Conservation (phyloP, 2,113 vertebrate genomes). For the Perca schrenkii region DNA sequence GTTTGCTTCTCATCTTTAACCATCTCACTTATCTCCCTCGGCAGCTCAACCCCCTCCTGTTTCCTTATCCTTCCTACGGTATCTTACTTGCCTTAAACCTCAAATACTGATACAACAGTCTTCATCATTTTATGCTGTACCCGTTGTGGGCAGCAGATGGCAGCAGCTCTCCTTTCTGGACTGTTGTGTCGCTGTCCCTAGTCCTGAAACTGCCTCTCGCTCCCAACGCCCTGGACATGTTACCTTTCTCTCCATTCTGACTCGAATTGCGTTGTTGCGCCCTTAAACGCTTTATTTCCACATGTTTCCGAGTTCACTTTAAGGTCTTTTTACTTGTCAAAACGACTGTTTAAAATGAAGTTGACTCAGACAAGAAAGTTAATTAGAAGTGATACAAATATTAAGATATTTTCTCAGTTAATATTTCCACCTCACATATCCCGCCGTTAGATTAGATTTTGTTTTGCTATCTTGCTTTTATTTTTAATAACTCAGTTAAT, state of each 20-base stretch:
- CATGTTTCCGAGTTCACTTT: neutral
- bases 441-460: neutral
- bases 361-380: neutral
- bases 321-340: neutral
- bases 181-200: conserved; percentile 59
- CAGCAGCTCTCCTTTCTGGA: conserved; percentile 67
- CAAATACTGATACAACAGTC: neutral
- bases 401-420: neutral
- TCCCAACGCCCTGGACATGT: neutral
- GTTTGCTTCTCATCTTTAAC: neutral
- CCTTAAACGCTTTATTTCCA: neutral
- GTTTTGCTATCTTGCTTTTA: neutral
- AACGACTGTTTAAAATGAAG: neutral
- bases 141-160: conserved; percentile 69
- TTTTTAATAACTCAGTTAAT: neutral
- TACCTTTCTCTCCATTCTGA: neutral
- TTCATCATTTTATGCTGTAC: neutral
- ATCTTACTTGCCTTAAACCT: neutral
- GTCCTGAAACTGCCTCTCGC: conserved; percentile 68
- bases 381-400: neutral
- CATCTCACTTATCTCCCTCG: neutral
- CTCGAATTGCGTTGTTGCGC: neutral
- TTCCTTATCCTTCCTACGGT: neutral
- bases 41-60: neutral
- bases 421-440: neutral